Conservation (phyloP, 2,888 invertebrate genomes). For the Nycteola revayana region DNA sequence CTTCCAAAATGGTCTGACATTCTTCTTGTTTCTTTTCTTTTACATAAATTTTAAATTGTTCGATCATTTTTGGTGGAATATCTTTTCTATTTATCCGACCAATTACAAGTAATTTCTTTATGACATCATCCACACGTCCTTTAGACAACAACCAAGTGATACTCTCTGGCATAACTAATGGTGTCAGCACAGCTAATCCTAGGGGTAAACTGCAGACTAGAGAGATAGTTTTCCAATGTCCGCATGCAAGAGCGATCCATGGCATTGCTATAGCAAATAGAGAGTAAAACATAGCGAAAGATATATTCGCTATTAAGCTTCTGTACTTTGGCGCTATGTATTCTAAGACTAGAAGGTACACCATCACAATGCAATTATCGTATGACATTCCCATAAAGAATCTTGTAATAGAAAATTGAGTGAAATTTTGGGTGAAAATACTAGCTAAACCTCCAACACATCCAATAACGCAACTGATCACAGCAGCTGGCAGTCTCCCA, state of each 20-base stretch:
- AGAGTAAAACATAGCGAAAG: constrained; percentile 55
- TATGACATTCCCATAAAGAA: constrained; percentile 58
- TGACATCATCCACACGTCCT: constrained; percentile 52
- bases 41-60: constrained; percentile 43
- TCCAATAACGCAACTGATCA: constrained; percentile 46
- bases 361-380: constrained; percentile 58
- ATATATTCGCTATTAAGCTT: constrained; percentile 47
- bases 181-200: constrained; percentile 43
- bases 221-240: constrained; percentile 54
- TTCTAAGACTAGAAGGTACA: constrained; percentile 54
- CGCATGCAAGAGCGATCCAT: constrained; percentile 51
- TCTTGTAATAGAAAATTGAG: constrained; percentile 46
- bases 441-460: constrained; percentile 48
- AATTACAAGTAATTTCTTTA: constrained; percentile 47
- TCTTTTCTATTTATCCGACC: constrained; percentile 51
- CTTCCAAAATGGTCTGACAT: constrained; percentile 39
- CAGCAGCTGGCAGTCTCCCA: constrained; percentile 52
- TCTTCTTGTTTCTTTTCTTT: constrained; percentile 33
- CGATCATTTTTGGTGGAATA: constrained; percentile 46
- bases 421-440: constrained; percentile 44
- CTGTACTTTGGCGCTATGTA: constrained; percentile 58
- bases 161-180: constrained; percentile 54
- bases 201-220: constrained; percentile 55
- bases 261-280: constrained; percentile 43
- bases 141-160: constrained; percentile 56